Evolutionary conservation across 2,113 vertebrate species (phyloP).

Genomic region (Canis aureus): DNA sequence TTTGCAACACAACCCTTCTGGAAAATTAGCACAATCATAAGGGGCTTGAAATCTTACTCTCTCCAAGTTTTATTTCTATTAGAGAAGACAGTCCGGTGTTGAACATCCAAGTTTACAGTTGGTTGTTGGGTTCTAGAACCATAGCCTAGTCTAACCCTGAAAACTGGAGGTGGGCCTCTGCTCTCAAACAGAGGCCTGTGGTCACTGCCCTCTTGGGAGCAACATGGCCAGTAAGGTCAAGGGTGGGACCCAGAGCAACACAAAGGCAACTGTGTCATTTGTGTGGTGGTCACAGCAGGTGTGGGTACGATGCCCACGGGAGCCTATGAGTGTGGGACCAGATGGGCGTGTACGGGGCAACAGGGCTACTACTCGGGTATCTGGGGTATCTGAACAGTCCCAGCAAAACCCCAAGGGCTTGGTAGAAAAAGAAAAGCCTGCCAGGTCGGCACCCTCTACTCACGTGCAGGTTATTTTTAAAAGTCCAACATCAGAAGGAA

Average conservation of each 20-base stretch:
- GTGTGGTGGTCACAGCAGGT: not conserved
- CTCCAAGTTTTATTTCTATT: not conserved
- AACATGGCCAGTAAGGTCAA: accelerated
- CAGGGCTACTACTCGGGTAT: accelerated
- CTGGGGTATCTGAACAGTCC: not conserved
- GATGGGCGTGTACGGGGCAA: too few species aligned
- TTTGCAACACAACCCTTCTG: not conserved
- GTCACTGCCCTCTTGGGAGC: not conserved
- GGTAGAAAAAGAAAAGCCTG: not conserved
- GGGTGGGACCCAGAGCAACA: not conserved
- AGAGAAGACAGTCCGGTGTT: accelerated
- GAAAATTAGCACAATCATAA: not conserved
- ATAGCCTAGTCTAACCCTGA: accelerated
- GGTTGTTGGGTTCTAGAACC: too few species aligned
- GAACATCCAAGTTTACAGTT: not conserved
- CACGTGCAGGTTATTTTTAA: not conserved
- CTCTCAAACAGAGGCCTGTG: accelerated
- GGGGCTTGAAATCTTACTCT: not conserved
- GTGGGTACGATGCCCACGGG: not conserved
- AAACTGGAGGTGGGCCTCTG: not conserved
- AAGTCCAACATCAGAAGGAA: not conserved
- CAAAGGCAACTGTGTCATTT: not conserved
- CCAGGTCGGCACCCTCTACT: not conserved
- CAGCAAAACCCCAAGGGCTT: not conserved
- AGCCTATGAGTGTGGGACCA: not conserved